A percentile compares a stretch with the other conserved stretches of the same genome.
These are phyloP conservation scores for Mystacides longicornis DNA, from an alignment of 2,888 invertebrate species.

Conservation along the genomic window DNA sequence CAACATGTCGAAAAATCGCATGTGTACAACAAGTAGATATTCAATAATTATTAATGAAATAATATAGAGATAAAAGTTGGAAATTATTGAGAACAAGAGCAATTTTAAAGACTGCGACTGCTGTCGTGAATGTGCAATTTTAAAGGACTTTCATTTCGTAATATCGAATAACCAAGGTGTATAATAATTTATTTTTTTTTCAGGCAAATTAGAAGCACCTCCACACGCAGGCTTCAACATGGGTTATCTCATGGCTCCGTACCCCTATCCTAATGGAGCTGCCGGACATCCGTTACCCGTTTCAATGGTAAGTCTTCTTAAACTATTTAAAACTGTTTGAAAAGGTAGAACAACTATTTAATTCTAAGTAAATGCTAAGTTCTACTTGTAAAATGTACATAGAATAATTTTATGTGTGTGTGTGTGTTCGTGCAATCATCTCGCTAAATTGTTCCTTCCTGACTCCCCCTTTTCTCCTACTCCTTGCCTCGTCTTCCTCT, in stretches of 20 bases:
- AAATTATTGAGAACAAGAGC: no score
- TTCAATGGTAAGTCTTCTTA: slow-evolving; percentile 76
- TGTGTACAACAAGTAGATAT: no score
- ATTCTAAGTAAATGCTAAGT: no score
- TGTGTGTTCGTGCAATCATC: background rate
- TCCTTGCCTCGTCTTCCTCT: slow-evolving; percentile 16
- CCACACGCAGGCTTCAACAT: slow-evolving; percentile 82
- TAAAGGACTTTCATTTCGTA: no score
- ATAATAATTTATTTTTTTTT: no score
- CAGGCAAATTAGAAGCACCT: slow-evolving; percentile 76
- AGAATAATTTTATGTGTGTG: no score
- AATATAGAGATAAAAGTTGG: no score
- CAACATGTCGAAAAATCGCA: no score
- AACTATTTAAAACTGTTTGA: background rate
- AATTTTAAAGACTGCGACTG: no score
- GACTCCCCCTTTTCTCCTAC: slow-evolving; percentile 22
- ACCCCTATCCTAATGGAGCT: slow-evolving; percentile 83
- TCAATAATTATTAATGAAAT: no score
- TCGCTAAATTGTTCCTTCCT: slow-evolving; percentile 13
- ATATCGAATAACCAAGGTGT: no score
- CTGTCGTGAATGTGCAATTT: no score
- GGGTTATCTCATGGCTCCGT: slow-evolving; percentile 87
- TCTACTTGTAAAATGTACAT: background rate
- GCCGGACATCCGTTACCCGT: slow-evolving; percentile 74
- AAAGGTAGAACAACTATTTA: background rate